Conservation (phyloP, 2,888 invertebrate species). For the Panzeria rudis region DNA sequence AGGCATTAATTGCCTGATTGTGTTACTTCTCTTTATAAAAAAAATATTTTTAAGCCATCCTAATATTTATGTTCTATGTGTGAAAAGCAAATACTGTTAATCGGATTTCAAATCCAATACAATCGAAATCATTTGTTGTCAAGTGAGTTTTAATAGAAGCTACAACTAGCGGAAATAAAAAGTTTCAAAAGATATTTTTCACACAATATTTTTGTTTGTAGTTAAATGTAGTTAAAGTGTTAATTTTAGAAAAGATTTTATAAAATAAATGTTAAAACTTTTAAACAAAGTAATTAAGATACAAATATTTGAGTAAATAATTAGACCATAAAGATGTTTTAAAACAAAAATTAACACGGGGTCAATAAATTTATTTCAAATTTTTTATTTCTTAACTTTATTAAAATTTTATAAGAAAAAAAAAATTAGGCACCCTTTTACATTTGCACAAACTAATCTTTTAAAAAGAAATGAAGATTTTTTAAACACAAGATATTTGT, state of each 20-base stretch:
- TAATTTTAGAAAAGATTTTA: background rate
- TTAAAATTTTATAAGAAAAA: background rate
- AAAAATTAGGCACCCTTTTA: no score
- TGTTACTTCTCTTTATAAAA: no score
- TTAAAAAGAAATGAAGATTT: no score
- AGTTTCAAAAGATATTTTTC: background rate
- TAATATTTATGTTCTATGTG: background rate
- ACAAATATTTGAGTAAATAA: background rate
- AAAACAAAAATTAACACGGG: background rate
- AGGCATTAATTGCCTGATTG: no score
- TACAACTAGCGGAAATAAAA: conserved; percentile 8
- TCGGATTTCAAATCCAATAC: background rate
- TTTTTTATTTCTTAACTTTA: background rate
- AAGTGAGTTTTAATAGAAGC: background rate
- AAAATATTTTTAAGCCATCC: no score
- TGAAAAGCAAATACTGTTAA: conserved; percentile 7
- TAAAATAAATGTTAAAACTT: background rate
- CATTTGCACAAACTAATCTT: no score
- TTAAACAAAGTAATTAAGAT: background rate
- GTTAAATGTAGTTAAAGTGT: conserved; percentile 2
- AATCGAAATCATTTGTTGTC: background rate
- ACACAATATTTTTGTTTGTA: background rate
- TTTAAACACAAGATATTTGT: no score
- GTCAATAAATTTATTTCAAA: background rate
- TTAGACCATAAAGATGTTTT: background rate